Evolutionary conservation across 2,888 invertebrate species (phyloP), one percentile per base, ranked within the genome.

Genomic region (Fragum fragum): DNA sequence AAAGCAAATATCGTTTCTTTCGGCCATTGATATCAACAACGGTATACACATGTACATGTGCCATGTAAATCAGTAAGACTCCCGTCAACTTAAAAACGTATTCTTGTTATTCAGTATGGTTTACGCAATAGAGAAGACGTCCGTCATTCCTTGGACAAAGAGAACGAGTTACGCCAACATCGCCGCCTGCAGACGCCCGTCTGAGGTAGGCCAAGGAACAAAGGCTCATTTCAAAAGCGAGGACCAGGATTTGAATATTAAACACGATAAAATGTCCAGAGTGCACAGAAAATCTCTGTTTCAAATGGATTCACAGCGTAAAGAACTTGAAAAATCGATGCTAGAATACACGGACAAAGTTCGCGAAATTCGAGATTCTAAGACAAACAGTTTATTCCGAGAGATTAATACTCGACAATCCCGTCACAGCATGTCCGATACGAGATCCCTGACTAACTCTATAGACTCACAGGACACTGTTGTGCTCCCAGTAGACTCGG

Each of bases 241-340:
- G 14, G 78, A 81, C 16, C 29, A 69, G 36, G 55, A 75, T 23
- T 69, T 84, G 1, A 73, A 73, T 21, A 42, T 18, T 0, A 69
- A 39, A n/a, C 59, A 52, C 32, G 28, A 70, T 3, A 55, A 11
- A 11, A 29, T 84, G 1, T 36, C 55, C 11, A 72, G 52, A 53
- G 72, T 81, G 16, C 70, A 76, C 21, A 71, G 76, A 21, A 84
- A 84, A 53, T 75, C 70, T 39, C 32, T 84, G 14, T 39, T 28
- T 26, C 29, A 47, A 18, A 26, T 84, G 32, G 78, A 80, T 29
- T 53, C 57, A 39, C 80, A 84, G 53, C 68, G 80, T 59, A 84
- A 81, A 70, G 21, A 76, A 21, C 59, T 84, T 3, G 84, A 84
- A 32, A 84, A 81, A 36, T 84, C 84, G 0, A 84, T 84, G 84